A percentile compares a stretch with the other conserved stretches of the same genome.
Evolutionary conservation across 92 coral and sea anemone genomes (phyloP).

Genomic region (Phymanthus crucifer): DNA sequence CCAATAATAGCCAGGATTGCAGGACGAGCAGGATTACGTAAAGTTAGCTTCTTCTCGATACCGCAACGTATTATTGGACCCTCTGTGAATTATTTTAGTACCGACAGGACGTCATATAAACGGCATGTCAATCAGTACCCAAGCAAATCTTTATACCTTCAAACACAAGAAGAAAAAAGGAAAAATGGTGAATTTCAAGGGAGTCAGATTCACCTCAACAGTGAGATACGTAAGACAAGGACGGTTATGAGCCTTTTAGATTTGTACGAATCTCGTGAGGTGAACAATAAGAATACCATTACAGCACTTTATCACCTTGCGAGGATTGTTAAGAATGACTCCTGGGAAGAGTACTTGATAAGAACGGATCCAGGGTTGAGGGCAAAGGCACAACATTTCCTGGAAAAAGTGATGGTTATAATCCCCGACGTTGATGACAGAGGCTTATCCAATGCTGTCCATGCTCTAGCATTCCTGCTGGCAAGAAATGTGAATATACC

Average conservation of each 20-base stretch:
- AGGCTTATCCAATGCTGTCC: slow-evolving; percentile 39
- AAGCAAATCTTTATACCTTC: neutral
- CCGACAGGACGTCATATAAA: neutral
- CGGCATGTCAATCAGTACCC: neutral
- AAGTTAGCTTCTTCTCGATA: neutral
- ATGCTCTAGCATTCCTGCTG: slow-evolving; percentile 35
- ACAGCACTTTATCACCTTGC: slow-evolving; percentile 40
- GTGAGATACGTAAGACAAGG: slow-evolving; percentile 9
- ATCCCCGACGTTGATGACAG: slow-evolving; percentile 26
- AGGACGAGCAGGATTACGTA: slow-evolving; percentile 1
- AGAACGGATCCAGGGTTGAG: slow-evolving; percentile 17
- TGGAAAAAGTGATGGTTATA: slow-evolving; percentile 9
- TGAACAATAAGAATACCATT: slow-evolving; percentile 30
- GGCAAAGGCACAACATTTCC: slow-evolving; percentile 1
- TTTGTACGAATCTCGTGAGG: slow-evolving; percentile 20
- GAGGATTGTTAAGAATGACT: slow-evolving; percentile 20
- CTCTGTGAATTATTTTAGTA: neutral
- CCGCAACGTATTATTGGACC: neutral
- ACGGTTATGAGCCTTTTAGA: slow-evolving; percentile 24
- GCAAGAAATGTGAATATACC: slow-evolving; percentile 27
- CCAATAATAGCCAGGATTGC: no score
- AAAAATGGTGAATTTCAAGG: slow-evolving; percentile 35
- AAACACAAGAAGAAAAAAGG: neutral
- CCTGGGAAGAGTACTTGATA: slow-evolving; percentile 26
- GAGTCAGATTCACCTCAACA: slow-evolving; percentile 27